Percentiles rank a stretch among this genome's conserved stretches.
Conservation (phyloP, 2,888 invertebrate genomes). For the Agrotis ipsilon region DNA sequence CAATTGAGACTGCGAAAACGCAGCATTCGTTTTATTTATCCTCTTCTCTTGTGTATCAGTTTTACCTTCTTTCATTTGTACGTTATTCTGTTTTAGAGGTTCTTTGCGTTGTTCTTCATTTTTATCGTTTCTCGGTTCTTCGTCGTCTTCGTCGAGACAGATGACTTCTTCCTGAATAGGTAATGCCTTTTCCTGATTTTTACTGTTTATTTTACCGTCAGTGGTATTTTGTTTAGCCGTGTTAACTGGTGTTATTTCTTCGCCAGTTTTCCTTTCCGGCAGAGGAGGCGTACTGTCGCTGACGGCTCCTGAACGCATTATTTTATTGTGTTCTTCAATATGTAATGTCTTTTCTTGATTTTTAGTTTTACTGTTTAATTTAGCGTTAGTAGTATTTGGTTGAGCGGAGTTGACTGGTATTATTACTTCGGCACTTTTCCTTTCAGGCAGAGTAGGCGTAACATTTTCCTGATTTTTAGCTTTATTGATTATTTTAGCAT, state of each 20-base stretch:
- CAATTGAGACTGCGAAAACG: conserved; percentile 63
- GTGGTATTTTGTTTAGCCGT: neutral
- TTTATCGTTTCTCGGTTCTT: conserved; percentile 41
- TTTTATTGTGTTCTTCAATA: conserved; percentile 24
- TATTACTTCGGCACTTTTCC: neutral
- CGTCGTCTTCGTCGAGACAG: conserved; percentile 53
- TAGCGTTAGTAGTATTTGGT: neutral
- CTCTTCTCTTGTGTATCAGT: neutral
- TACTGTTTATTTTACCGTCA: conserved; percentile 4
- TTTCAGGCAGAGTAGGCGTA: neutral
- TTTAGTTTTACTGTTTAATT: conserved; percentile 10
- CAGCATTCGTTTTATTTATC: conserved; percentile 14
- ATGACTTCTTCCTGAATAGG: conserved; percentile 34
- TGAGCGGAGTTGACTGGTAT: neutral
- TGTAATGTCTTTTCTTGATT: neutral
- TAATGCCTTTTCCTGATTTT: neutral
- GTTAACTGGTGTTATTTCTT: conserved; percentile 7
- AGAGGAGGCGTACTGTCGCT: neutral
- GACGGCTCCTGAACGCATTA: conserved; percentile 18
- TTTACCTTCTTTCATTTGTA: neutral
- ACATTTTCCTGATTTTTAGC: neutral
- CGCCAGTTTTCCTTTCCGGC: neutral
- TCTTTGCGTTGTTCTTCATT: conserved; percentile 2
- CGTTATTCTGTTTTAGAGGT: neutral
- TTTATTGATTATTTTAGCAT: conserved; percentile 3